phyloP scores from a whole-genome alignment of 2,888 invertebrate genomes.

The Cancer borealis region DNA sequence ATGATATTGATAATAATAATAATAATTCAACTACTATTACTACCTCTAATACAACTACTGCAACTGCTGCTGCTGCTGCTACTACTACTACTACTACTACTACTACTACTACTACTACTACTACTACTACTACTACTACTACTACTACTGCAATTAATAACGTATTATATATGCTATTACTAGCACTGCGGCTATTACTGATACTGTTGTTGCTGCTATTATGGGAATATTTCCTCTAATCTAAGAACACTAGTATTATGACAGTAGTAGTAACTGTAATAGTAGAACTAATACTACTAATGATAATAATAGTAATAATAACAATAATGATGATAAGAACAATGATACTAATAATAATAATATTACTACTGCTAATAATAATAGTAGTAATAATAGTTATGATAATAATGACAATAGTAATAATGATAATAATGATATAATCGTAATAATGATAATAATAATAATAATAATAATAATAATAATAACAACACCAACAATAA shows the following conservation, averaged over 20 bases:
- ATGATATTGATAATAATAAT: not conserved
- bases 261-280: not conserved
- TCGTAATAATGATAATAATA: not conserved
- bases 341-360: not conserved
- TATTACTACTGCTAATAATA: not conserved
- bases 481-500: not conserved
- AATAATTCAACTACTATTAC: not conserved
- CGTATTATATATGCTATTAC: not conserved
- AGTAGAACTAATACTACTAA: slow-evolving; percentile 14
- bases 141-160: slow-evolving; percentile 6
- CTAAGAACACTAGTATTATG: not conserved
- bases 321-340: not conserved
- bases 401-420: not conserved
- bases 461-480: not conserved
- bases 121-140: not conserved
- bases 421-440: slow-evolving; percentile 16
- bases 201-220: not conserved
- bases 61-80: not conserved
- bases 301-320: not conserved
- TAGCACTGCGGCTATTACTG: not conserved
- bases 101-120: not conserved
- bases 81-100: not conserved
- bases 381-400: not conserved
- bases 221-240: no score
- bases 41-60: not conserved